phyloP scores from a whole-genome alignment of 37 sponge, comb jelly and placozoan species.

The Cliona cf. orientalis region DNA sequence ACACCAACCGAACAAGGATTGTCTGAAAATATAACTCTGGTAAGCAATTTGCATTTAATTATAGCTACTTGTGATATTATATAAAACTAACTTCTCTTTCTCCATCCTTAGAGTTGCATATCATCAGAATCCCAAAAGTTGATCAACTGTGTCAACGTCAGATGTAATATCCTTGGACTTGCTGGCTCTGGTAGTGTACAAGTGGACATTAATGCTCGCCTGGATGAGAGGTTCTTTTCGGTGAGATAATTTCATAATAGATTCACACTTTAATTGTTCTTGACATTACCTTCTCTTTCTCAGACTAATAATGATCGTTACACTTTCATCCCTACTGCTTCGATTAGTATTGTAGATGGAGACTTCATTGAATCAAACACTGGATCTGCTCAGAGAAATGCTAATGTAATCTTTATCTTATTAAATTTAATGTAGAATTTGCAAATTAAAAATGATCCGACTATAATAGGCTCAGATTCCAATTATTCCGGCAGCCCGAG shows the following conservation, averaged over 20 bases:
- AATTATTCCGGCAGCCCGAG: conserved; percentile 5
- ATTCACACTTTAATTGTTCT: too few relatives aligned
- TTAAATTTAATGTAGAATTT: too few relatives aligned
- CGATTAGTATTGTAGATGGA: conserved; percentile 1
- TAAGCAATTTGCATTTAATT: too few relatives aligned
- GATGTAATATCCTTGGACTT: conserved; percentile 15
- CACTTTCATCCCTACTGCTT: conserved; percentile 27
- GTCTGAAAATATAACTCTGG: too few relatives aligned
- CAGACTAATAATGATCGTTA: conserved; percentile 17
- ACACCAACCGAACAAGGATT: not conserved
- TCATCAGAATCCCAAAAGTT: too few relatives aligned
- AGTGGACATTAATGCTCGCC: conserved; percentile 1
- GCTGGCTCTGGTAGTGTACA: not conserved
- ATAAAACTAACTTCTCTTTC: too few relatives aligned
- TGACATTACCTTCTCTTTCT: too few relatives aligned
- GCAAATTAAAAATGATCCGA: too few relatives aligned
- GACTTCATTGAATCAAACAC: not conserved
- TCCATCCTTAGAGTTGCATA: too few relatives aligned
- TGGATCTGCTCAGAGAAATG: not conserved
- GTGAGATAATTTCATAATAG: too few relatives aligned
- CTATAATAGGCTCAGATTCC: conserved; percentile 12
- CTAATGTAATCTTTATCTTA: conserved; percentile 15
- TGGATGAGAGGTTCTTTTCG: conserved; percentile 33
- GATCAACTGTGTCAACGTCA: conserved; percentile 6
- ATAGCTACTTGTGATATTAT: too few relatives aligned